Base-by-base conservation (phyloP, 2,113 vertebrate genomes). In the Nerophis ophidion region DNA sequence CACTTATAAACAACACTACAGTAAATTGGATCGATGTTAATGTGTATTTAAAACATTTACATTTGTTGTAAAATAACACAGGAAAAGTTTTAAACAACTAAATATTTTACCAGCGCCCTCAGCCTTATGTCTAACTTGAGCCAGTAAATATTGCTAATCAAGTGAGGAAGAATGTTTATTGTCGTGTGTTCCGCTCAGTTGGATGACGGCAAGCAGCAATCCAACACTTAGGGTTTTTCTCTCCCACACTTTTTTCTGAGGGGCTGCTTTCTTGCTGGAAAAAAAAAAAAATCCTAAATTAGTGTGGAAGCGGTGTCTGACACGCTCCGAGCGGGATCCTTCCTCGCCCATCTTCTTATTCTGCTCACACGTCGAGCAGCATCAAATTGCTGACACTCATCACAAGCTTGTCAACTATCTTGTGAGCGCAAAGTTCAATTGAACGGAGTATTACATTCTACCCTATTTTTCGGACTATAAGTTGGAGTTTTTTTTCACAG, bases 101-200 rank as follows among this genome's bases (percentile, higher is more conserved):
- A n/a, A n/a, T n/a, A n/a, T n/a, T n/a, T n/a, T n/a, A n/a, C n/a
- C n/a, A n/a, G n/a, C n/a, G n/a, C n/a, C n/a, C n/a, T n/a, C n/a
- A n/a, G n/a, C n/a, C n/a, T n/a, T n/a, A n/a, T n/a, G n/a, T n/a
- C n/a, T n/a, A n/a, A 35, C 14, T 53, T 38, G 4, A 15, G 33
- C 12, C 8, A 2, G 4, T 26, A 35, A 17, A 56, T 56, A 38
- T 6, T 48, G 6, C n/a, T 48, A 48, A 48, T 56, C 26, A 40
- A 12, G 5, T 15, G 19, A 1, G 17, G 64, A 45, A 45, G 60
- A 8, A 17, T 36, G 34, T 54, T 54, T 14, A 34, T 38, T 2
- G 15, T n/a, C 34, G 34, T 57, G 57, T 66, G 45, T 58, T 74
- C 26, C n/a, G 42, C n/a, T 6, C 45, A 53, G 8, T 48, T 33